These are phyloP conservation scores for Rhinichthys klamathensis DNA, from an alignment of 2,113 vertebrate genomes.

Conservation along the genomic window DNA sequence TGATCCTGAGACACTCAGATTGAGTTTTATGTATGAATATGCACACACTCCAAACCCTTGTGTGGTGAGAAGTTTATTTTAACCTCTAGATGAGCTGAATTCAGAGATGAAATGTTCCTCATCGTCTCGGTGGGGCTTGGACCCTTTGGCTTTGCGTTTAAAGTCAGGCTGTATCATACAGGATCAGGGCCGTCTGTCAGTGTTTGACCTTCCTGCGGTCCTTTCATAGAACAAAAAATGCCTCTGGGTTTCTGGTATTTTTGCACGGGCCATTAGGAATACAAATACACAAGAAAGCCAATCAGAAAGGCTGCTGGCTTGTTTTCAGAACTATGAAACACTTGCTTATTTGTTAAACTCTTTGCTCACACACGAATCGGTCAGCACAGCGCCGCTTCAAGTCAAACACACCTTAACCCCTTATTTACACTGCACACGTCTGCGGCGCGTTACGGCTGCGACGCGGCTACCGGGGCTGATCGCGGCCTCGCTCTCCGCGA, in stretches of 20 bases:
- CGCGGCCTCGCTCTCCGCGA: too few species aligned
- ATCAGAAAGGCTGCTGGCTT: background rate
- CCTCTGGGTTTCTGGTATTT: conserved; percentile 11
- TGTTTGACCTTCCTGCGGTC: conserved; percentile 19
- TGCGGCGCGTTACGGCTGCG: too few species aligned
- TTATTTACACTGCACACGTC: too few species aligned
- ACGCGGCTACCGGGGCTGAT: too few species aligned
- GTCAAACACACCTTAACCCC: too few species aligned
- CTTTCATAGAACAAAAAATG: conserved; percentile 13
- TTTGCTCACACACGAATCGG: background rate
- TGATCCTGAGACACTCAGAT: background rate
- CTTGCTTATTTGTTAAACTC: background rate
- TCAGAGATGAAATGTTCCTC: background rate
- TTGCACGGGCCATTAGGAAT: background rate
- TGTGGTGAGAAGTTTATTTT: background rate
- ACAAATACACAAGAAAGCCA: background rate
- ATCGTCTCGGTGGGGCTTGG: background rate
- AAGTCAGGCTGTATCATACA: background rate
- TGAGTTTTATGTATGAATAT: background rate
- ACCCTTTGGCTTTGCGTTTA: conserved; percentile 11
- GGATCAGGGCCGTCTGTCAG: conserved; percentile 6
- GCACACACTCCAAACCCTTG: background rate
- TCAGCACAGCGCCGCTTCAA: too few species aligned
- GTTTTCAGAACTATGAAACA: conserved; percentile 1
- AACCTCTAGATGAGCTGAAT: background rate